A percentile compares a stretch with the other conserved stretches of the same genome.
Conservation (phyloP, 2,113 vertebrate species). For the Elgaria multicarinata region DNA sequence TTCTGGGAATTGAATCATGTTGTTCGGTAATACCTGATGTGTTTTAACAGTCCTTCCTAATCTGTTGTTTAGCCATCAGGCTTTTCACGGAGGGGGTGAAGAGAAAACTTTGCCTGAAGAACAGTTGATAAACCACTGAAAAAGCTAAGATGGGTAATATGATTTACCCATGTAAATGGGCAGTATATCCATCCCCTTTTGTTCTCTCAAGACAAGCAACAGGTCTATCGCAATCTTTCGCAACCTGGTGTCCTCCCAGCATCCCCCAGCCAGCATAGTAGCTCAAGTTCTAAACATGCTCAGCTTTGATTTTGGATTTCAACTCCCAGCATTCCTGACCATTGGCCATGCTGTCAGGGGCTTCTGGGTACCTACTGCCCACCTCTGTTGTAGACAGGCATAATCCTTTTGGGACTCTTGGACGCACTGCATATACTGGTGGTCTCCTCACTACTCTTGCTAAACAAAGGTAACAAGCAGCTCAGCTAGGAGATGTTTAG, state of each 20-base stretch:
- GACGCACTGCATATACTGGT: not conserved
- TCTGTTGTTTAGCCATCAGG: not conserved
- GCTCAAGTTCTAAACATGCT: not conserved
- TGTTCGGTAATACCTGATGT: not conserved
- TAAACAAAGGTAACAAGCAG: not conserved
- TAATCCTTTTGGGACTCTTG: not conserved
- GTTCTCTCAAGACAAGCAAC: not conserved
- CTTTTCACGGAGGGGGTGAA: not conserved
- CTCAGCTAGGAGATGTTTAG: not conserved
- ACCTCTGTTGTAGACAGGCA: not conserved
- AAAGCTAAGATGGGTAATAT: not conserved
- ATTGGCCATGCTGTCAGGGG: too few species aligned
- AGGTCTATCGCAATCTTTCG: not conserved
- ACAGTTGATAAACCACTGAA: not conserved
- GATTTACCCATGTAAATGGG: not conserved
- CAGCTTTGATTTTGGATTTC: too few species aligned
- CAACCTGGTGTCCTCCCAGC: too few species aligned
- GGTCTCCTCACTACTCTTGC: not conserved
- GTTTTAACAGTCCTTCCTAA: not conserved
- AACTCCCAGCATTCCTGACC: too few species aligned
- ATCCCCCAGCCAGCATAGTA: not conserved
- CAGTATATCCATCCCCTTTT: not conserved
- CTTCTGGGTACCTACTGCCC: too few species aligned
- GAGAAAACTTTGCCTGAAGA: not conserved
- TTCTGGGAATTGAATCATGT: not conserved